Evolutionary conservation across 2,113 vertebrate genomes (phyloP).

Genomic region (Aplodontia rufa): DNA sequence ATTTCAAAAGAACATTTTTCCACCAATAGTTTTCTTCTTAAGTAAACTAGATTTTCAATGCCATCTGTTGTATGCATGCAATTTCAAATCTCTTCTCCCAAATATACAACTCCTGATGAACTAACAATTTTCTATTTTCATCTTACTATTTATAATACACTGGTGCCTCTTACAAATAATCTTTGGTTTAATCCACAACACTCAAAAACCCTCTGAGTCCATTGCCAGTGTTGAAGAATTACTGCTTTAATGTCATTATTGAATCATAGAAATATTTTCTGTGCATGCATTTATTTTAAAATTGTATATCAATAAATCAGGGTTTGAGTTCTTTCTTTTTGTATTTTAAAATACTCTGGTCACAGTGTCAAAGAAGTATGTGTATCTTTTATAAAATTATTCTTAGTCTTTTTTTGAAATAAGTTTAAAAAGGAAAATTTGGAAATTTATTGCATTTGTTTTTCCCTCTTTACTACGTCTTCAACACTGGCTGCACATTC

Average conservation of each 20-base stretch:
- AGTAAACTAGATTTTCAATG: neutral
- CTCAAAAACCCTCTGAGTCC: neutral
- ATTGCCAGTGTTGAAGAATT: neutral
- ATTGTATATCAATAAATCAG: slow-evolving; percentile 1
- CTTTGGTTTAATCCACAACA: slow-evolving; percentile 43
- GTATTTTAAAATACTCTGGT: slow-evolving; percentile 1
- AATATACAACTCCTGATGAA: neutral
- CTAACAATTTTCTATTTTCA: slow-evolving; percentile 24
- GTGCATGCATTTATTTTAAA: slow-evolving; percentile 32
- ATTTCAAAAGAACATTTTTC: slow-evolving; percentile 7
- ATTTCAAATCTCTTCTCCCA: neutral
- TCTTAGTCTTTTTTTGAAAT: slow-evolving; percentile 45
- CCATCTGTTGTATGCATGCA: neutral
- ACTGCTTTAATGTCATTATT: slow-evolving; percentile 25
- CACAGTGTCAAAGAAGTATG: neutral
- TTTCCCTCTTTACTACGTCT: slow-evolving; percentile 68
- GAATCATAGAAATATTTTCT: slow-evolving; percentile 21
- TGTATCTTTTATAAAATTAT: slow-evolving; percentile 22
- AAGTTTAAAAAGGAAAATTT: slow-evolving; percentile 60
- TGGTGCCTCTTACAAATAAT: slow-evolving; percentile 23
- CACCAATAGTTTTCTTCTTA: neutral
- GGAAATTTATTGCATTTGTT: slow-evolving; percentile 65
- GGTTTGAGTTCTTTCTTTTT: neutral
- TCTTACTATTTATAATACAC: slow-evolving; percentile 48
- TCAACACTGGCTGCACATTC: slow-evolving; percentile 80